Evolutionary conservation across 2,888 invertebrate genomes (phyloP).

Genomic region (Tryphoninae sp.): DNA sequence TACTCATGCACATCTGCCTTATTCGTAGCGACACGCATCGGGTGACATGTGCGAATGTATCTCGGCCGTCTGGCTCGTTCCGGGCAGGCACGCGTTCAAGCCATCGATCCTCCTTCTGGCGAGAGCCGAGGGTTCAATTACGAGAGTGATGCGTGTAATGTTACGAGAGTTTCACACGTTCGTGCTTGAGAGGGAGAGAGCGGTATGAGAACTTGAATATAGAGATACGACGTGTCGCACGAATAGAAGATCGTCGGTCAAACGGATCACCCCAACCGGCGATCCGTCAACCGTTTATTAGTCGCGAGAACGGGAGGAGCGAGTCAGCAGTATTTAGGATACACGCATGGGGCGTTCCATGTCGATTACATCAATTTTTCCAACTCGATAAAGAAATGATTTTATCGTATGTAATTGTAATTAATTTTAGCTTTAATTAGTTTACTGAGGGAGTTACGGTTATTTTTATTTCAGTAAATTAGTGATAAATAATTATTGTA

Average conservation of each 20-base stretch:
- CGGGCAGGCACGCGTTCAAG: conserved; percentile 17
- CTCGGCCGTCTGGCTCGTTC: conserved; percentile 15
- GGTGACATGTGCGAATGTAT: conserved; percentile 31
- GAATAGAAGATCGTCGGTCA: conserved; percentile 61
- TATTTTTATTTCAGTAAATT: too few relatives aligned
- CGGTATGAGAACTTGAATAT: conserved; percentile 66
- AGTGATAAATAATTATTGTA: conserved; percentile 13
- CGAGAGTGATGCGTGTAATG: conserved; percentile 26
- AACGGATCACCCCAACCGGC: conserved; percentile 56
- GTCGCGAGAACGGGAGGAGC: conserved; percentile 39
- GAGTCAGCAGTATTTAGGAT: conserved; percentile 17
- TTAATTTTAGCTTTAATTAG: too few relatives aligned
- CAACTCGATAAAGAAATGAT: not conserved
- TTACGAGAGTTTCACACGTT: conserved; percentile 36
- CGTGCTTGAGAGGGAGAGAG: conserved; percentile 3
- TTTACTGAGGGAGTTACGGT: too few relatives aligned
- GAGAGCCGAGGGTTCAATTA: conserved; percentile 48
- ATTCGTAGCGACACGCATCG: conserved; percentile 7
- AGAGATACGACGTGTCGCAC: conserved; percentile 61
- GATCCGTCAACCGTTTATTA: conserved; percentile 67
- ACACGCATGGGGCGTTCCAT: not conserved
- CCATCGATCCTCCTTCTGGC: conserved; percentile 51
- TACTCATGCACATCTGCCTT: conserved; percentile 40
- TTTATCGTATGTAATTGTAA: too few relatives aligned
- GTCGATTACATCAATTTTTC: not conserved